These are phyloP conservation scores for Acyrthosiphon pisum DNA, from an alignment of 1,140 invertebrate genomes.

Conservation along the genomic window DNA sequence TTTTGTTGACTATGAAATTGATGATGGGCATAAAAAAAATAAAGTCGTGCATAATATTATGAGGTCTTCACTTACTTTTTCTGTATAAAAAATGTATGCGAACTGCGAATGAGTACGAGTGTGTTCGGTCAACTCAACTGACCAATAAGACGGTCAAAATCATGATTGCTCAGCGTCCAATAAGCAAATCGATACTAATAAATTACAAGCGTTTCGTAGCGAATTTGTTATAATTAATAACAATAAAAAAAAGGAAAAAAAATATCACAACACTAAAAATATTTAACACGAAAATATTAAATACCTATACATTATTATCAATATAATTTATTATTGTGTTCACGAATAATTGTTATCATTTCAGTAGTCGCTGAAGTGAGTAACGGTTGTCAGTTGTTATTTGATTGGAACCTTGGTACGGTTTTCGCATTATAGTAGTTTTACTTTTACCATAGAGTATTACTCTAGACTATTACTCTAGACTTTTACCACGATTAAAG, in stretches of 20 bases:
- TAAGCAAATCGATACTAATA: background rate
- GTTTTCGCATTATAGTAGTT: too few relatives aligned
- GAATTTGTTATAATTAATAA: background rate
- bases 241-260: background rate
- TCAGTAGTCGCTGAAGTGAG: background rate
- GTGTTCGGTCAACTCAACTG: background rate
- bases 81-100: background rate
- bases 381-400: background rate
- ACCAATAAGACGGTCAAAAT: background rate
- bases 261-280: slow-evolving; percentile 3
- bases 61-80: slow-evolving; percentile 25
- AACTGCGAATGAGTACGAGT: background rate
- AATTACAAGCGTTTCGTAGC: background rate
- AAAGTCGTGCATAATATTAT: background rate
- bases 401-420: too few relatives aligned
- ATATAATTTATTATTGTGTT: background rate
- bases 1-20: background rate
- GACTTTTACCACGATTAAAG: too few relatives aligned
- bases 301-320: background rate
- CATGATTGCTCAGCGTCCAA: background rate
- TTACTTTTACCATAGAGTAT: too few relatives aligned
- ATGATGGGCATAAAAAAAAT: background rate
- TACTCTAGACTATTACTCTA: too few relatives aligned
- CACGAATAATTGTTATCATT: slow-evolving; percentile 1
- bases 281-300: slow-evolving; percentile 31